Evolutionary conservation across 2,113 vertebrate genomes (phyloP).

Genomic region (Tragulus kanchil): DNA sequence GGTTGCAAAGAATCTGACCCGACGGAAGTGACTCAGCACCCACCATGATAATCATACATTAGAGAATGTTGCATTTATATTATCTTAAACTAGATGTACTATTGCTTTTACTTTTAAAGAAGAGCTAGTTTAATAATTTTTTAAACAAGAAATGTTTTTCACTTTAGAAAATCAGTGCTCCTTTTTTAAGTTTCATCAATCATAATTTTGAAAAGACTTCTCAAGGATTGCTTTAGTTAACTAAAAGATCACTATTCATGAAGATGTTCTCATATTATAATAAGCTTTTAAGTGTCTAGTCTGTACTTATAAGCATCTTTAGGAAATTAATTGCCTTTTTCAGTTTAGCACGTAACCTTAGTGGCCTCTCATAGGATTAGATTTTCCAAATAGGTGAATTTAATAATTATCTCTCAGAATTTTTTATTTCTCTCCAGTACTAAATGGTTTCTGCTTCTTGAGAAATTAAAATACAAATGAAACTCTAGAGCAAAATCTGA

Average conservation of each 20-base stretch:
- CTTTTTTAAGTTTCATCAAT: not conserved
- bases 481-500: not conserved
- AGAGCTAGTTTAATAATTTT: not conserved
- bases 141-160: not conserved
- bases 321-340: slow-evolving; percentile 45
- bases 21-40: too few relatives aligned
- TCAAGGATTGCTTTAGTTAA: not conserved
- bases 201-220: not conserved
- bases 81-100: not conserved
- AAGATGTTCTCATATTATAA: not conserved
- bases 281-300: not conserved
- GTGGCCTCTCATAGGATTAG: not conserved
- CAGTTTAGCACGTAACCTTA: not conserved
- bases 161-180: not conserved
- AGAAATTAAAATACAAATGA: not conserved
- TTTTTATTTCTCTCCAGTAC: not conserved
- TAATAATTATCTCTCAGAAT: not conserved
- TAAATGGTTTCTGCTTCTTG: not conserved
- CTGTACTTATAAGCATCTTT: slow-evolving; percentile 1
- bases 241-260: not conserved
- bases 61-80: not conserved
- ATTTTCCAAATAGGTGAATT: not conserved
- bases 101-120: not conserved
- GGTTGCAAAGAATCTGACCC: too few relatives aligned
- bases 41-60: too few relatives aligned